Evolutionary conservation across 1,140 invertebrate genomes (phyloP).

Genomic region (Drosophila nikananu): DNA sequence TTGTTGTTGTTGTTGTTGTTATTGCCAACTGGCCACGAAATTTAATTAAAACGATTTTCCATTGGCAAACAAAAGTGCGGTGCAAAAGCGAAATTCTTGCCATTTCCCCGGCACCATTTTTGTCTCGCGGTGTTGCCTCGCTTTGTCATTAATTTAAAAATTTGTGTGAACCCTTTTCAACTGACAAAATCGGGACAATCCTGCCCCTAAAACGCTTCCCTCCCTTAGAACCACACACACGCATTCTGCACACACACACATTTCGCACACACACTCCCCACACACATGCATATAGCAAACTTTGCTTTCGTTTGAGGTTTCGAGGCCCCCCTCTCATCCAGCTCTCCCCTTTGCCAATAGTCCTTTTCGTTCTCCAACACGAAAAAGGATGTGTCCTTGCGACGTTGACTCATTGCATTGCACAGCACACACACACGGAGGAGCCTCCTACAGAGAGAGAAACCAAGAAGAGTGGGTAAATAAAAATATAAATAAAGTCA

Average conservation of each 20-base stretch:
- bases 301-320: constrained; percentile 60
- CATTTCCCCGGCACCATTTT: constrained; percentile 32
- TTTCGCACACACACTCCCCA: background rate
- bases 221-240: background rate
- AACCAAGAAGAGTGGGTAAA: background rate
- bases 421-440: constrained; percentile 14
- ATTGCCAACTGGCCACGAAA: constrained; percentile 38
- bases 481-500: background rate
- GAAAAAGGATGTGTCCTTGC: constrained; percentile 66
- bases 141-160: constrained; percentile 79
- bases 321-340: background rate
- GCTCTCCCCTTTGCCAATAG: constrained; percentile 13
- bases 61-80: constrained; percentile 48
- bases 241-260: constrained; percentile 11
- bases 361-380: constrained; percentile 37
- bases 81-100: constrained; percentile 49
- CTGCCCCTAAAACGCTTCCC: constrained; percentile 1
- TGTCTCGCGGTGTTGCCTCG: constrained; percentile 51
- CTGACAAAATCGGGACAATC: constrained; percentile 67
- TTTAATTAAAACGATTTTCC: constrained; percentile 63
- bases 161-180: constrained; percentile 77
- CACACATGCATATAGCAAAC: constrained; percentile 6
- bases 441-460: constrained; percentile 2
- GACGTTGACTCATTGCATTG: constrained; percentile 66
- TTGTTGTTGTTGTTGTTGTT: constrained; percentile 6